Evolutionary conservation across 2,888 invertebrate species (phyloP), one percentile per base, ranked within the genome.

Genomic region (Drosophila cognata): DNA sequence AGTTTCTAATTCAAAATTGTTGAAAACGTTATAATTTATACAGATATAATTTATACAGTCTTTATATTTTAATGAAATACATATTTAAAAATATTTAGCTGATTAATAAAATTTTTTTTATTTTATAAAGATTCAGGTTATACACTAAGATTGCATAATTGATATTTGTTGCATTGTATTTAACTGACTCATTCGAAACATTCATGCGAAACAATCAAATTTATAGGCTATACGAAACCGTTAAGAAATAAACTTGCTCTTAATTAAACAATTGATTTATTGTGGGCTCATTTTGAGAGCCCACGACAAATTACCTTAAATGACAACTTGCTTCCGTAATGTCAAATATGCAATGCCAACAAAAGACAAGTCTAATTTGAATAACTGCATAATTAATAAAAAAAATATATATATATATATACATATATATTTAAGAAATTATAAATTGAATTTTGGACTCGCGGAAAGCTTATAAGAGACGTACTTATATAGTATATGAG

Each of bases 271-370:
- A 64, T 52, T 60, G 29, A 18, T 67, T 50, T 65, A 60, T 66
- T 60, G 57, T 57, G 43, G 57, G 65, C 58, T 38, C 28, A 38
- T 51, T 61, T 55, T 43, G 38, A 46, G 48, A 64, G 38, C 55
- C 70, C 70, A 48, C 48, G 35, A 53, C 29, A 46, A 60, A 65
- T 68, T 71, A 57, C 90, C 90, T 71, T 85, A 81, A 74, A 88
- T 72, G 86, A 50, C 74, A 86, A 79, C 75, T 60, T 77, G 86
- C 90, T 87, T 87, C 86, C 86, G 90, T 86, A 79, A 79, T 73
- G 71, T 67, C 70, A 77, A 82, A 71, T 68, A 72, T 72, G 77
- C 61, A 57, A 56, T 28, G 55, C 31, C 56, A 63, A 59, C 50
- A 65, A 69, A 61, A 77, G 64, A 56, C 70, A 63, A 70, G 53